Conservation (phyloP, 1,140 invertebrate genomes). For the Cataglyphis hispanica region DNA sequence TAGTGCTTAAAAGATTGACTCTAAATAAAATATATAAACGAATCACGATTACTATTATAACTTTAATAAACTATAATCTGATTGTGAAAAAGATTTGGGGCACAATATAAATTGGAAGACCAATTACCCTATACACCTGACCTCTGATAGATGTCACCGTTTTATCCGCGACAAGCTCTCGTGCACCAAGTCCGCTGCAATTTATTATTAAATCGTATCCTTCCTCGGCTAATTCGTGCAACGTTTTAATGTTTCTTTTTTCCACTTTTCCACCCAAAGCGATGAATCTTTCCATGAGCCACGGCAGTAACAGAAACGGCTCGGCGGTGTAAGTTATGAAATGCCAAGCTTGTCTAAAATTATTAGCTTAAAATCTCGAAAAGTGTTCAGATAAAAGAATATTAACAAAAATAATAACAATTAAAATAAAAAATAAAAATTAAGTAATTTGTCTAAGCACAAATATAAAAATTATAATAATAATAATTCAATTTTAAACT, state of each 20-base stretch:
- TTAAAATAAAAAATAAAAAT: conserved; percentile 30
- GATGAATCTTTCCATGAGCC: conserved; percentile 88
- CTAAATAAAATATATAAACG: background rate
- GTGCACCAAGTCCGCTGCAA: conserved; percentile 90
- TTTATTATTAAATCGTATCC: conserved; percentile 91
- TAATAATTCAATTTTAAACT: conserved; percentile 12
- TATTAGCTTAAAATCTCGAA: conserved; percentile 1
- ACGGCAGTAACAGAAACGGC: conserved; percentile 88
- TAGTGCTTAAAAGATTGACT: background rate
- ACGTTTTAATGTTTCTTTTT: conserved; percentile 85
- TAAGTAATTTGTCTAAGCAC: background rate
- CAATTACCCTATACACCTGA: conserved; percentile 89
- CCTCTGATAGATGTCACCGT: conserved; percentile 89
- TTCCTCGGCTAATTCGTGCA: conserved; percentile 86
- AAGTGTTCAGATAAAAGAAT: background rate
- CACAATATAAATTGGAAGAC: conserved; percentile 15
- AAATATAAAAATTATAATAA: background rate
- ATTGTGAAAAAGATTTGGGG: background rate
- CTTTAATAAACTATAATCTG: background rate
- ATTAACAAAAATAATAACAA: background rate
- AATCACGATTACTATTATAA: background rate
- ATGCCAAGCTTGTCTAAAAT: conserved; percentile 87
- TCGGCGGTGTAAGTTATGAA: conserved; percentile 89
- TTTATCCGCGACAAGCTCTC: conserved; percentile 87
- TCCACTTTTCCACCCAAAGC: conserved; percentile 87